These are phyloP conservation scores for Sycophila texana DNA, from an alignment of 2,888 invertebrate species.

Conservation along the genomic window DNA sequence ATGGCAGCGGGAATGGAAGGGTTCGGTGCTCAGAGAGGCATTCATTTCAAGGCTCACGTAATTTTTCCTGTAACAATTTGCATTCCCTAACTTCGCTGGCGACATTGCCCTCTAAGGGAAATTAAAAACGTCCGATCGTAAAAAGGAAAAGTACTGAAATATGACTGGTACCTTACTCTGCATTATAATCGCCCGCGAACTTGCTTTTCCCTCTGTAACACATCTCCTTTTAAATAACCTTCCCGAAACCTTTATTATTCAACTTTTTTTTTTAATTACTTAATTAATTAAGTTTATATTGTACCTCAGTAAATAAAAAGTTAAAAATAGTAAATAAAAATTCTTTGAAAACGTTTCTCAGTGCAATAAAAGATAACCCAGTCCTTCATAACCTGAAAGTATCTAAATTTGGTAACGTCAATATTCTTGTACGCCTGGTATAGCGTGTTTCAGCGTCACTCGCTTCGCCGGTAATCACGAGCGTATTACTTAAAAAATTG, in stretches of 20 bases:
- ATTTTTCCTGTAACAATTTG: slow-evolving; percentile 72
- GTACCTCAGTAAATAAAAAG: too few relatives aligned
- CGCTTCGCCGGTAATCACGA: slow-evolving; percentile 18
- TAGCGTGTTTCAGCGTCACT: slow-evolving; percentile 2
- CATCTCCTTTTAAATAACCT: slow-evolving; percentile 16
- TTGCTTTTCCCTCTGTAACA: slow-evolving; percentile 55
- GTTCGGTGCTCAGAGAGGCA: slow-evolving; percentile 64
- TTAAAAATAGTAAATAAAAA: too few relatives aligned
- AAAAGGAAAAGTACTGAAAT: slow-evolving; percentile 72
- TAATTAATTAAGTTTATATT: too few relatives aligned
- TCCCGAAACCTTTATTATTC: too few relatives aligned
- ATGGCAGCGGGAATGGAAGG: slow-evolving; percentile 15
- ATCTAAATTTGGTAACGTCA: background rate
- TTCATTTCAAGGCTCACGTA: slow-evolving; percentile 68
- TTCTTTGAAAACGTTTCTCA: too few relatives aligned
- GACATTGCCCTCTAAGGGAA: slow-evolving; percentile 63
- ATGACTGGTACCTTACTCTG: slow-evolving; percentile 67
- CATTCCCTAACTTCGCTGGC: slow-evolving; percentile 65
- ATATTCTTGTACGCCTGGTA: slow-evolving; percentile 12
- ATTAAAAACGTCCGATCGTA: slow-evolving; percentile 75
- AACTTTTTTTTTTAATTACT: background rate
- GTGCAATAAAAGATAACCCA: too few relatives aligned
- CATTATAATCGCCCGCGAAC: slow-evolving; percentile 70
- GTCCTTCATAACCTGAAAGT: too few relatives aligned
- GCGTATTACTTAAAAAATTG: slow-evolving; percentile 24